phyloP scores from a whole-genome alignment of 2,113 vertebrate genomes.

The Seriola rivoliana region DNA sequence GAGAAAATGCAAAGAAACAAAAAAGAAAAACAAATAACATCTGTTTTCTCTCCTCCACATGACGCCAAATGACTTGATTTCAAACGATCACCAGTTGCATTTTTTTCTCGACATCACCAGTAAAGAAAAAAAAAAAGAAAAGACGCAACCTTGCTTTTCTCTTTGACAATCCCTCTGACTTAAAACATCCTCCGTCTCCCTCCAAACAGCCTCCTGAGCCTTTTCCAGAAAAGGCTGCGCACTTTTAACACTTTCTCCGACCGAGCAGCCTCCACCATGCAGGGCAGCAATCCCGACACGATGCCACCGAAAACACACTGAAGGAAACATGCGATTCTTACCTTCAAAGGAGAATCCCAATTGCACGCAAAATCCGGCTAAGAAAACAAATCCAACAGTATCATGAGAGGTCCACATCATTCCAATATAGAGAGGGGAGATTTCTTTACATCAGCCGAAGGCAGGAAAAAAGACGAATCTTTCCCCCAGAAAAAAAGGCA shows the following conservation, averaged over 20 bases:
- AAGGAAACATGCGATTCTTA: slow-evolving; percentile 54
- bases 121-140: not conserved
- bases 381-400: slow-evolving; percentile 85
- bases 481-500: slow-evolving; percentile 31
- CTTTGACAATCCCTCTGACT: not conserved
- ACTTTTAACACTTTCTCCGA: slow-evolving; percentile 70
- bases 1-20: not conserved
- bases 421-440: slow-evolving; percentile 60
- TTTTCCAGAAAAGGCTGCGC: slow-evolving; percentile 49
- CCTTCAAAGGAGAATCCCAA: slow-evolving; percentile 84
- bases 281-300: slow-evolving; percentile 37
- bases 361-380: slow-evolving; percentile 83
- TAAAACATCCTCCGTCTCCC: not conserved
- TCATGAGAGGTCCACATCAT: slow-evolving; percentile 87
- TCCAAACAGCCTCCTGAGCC: not conserved
- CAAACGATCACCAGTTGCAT: slow-evolving; percentile 75
- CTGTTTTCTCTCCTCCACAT: not conserved
- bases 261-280: slow-evolving; percentile 13
- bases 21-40: not conserved
- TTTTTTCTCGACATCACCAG: slow-evolving; percentile 21
- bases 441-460: slow-evolving; percentile 71
- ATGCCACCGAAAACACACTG: not conserved
- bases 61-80: slow-evolving; percentile 23
- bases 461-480: slow-evolving; percentile 35
- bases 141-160: not conserved